Conservation (phyloP, 2,113 vertebrate species). For the Odontesthes bonariensis region DNA sequence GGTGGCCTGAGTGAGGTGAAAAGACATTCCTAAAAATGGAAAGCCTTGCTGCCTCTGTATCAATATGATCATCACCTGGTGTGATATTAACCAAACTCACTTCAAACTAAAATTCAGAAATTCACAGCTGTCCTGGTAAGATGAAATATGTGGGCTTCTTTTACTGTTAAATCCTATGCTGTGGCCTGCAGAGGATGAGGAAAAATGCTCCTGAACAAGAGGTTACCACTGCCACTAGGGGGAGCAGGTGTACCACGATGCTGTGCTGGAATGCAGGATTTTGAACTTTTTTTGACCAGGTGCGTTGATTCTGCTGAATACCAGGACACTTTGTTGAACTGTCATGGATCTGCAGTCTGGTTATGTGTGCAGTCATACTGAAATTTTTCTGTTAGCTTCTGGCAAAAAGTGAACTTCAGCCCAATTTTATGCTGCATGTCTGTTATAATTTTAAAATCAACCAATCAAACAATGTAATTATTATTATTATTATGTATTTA, state of each 20-base stretch:
- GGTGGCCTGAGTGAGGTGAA: conserved; percentile 50
- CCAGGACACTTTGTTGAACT: not conserved
- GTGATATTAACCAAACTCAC: conserved; percentile 6
- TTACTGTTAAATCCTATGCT: not conserved
- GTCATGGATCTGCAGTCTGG: not conserved
- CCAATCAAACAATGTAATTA: not conserved
- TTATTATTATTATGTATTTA: not conserved
- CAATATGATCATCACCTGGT: not conserved
- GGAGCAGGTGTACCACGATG: conserved; percentile 63
- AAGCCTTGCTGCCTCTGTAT: not conserved
- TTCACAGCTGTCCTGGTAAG: not conserved
- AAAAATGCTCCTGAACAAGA: not conserved
- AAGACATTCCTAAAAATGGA: conserved; percentile 20
- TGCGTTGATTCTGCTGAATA: not conserved
- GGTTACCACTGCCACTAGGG: conserved; percentile 68
- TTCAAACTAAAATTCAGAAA: not conserved
- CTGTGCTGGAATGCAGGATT: not conserved
- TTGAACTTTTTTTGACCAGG: not conserved
- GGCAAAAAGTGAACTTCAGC: not conserved
- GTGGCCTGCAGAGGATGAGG: not conserved
- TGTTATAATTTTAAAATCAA: no score
- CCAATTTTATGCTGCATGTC: no score
- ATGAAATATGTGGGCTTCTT: not conserved
- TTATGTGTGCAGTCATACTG: not conserved
- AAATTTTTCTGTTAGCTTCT: not conserved